These are phyloP conservation scores for Formicarius rufipectus DNA, from an alignment of 2,113 vertebrate species.

Conservation along the genomic window DNA sequence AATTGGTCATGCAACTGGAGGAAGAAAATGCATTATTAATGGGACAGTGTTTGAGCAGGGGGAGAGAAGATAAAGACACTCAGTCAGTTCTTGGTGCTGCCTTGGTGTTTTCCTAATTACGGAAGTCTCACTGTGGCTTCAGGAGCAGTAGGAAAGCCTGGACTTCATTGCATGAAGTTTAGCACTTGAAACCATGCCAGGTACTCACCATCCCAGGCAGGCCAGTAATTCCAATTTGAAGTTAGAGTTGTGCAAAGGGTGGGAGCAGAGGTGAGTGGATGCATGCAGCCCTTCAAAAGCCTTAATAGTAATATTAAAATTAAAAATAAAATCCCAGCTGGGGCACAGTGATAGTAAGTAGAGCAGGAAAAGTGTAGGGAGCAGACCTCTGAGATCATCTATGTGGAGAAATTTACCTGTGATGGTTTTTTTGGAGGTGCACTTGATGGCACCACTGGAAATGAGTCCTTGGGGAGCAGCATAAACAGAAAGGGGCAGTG, in stretches of 20 bases:
- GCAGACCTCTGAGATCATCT: background rate
- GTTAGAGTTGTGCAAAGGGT: background rate
- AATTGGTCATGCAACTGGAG: slow-evolving; percentile 3
- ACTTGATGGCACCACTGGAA: background rate
- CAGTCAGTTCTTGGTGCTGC: background rate
- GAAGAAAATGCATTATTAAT: slow-evolving; percentile 40
- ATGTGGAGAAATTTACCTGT: background rate
- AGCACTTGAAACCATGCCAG: background rate
- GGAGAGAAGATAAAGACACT: background rate
- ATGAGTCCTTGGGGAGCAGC: background rate
- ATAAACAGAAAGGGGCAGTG: background rate
- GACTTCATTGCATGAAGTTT: background rate
- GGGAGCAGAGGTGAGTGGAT: background rate
- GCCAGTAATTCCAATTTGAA: background rate
- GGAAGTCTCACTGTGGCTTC: background rate
- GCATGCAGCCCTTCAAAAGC: background rate
- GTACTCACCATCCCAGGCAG: background rate
- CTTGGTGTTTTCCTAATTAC: background rate
- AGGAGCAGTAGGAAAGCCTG: background rate
- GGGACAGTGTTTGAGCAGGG: background rate
- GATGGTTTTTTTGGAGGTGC: background rate
- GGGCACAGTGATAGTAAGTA: background rate
- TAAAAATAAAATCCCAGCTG: background rate
- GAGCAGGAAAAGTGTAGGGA: background rate
- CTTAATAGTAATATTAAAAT: background rate